Base-by-base conservation (phyloP, 2,888 invertebrate genomes). In the Cryptocephalus primarius region DNA sequence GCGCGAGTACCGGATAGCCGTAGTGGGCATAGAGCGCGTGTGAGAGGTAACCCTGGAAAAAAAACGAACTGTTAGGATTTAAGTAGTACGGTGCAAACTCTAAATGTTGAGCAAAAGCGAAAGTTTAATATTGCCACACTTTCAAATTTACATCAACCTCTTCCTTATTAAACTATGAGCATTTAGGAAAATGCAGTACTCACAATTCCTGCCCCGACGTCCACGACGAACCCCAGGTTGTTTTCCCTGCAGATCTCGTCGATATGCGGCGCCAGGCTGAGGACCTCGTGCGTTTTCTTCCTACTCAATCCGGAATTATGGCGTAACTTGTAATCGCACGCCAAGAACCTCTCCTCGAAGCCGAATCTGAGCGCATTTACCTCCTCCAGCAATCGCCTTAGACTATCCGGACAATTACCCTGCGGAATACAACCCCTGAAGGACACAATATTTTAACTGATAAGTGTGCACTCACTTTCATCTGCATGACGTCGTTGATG, bases 151-250 rank as follows among this genome's bases (percentile, higher is more conserved):
- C 13, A 13, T 39, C 39, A 14, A 13, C 22, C 8, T 40, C 40
- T 36, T n/a, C 22, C 8, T 40, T 12, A 4, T n/a, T 13, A 8
- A 10, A 14, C 9, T 14, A 39, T 2, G n/a, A 14, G 1, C 8
- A 14, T 4, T 9, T 38, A 40, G n/a, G n/a, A n/a, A n/a, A n/a
- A n/a, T n/a, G 42, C 9, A 32, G 9, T 46, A 59, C 75, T 76
- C 72, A 84, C 84, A 72, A 87, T 69, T 8, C 88, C 88, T 11
- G 82, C 78, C 10, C 88, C 88, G 57, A 88, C 74, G 66, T 88
- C 88, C 1, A 88, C 73, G 13, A 88, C 69, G 1, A 75, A 67
- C 42, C 74, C 64, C 47, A 78, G 74, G 8, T 68, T 63, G 8
- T 64, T 60, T 32, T 67, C 55, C n/a, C 61, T 55, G 56, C 80